phyloP scores from a whole-genome alignment of 2,888 invertebrate species.

The Fissipunctia ypsillon region DNA sequence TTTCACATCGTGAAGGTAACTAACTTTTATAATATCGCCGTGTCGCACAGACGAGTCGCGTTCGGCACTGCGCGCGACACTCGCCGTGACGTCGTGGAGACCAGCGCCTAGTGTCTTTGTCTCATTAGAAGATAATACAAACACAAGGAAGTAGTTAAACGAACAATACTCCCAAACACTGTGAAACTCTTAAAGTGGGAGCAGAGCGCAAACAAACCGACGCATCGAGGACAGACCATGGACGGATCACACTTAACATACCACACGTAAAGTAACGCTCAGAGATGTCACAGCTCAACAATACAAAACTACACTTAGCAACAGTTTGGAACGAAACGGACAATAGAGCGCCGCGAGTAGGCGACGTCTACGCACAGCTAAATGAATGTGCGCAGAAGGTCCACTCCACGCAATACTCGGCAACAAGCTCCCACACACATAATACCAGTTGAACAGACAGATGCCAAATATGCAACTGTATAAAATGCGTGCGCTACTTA shows the following conservation, averaged over 20 bases:
- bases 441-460: neutral
- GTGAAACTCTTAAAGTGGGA: constrained; percentile 29
- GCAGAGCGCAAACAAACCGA: constrained; percentile 46
- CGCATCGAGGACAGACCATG: constrained; percentile 74
- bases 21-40: constrained; percentile 44
- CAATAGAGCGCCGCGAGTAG: neutral
- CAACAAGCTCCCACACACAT: neutral
- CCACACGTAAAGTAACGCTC: constrained; percentile 50
- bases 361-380: neutral
- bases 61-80: constrained; percentile 32
- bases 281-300: constrained; percentile 35
- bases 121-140: neutral
- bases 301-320: constrained; percentile 47
- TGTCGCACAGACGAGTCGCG: constrained; percentile 3
- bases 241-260: constrained; percentile 82
- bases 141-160: constrained; percentile 16
- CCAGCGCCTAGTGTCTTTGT: neutral
- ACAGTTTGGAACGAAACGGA: constrained; percentile 29
- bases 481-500: neutral
- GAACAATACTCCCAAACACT: constrained; percentile 7
- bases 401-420: constrained; percentile 9
- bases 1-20: constrained; percentile 69
- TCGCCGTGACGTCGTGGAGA: neutral
- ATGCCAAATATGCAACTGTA: neutral
- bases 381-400: neutral